Percentiles rank a stretch among this genome's conserved stretches.
Conservation (phyloP, 2,113 vertebrate genomes). For the Ellobius talpinus region DNA sequence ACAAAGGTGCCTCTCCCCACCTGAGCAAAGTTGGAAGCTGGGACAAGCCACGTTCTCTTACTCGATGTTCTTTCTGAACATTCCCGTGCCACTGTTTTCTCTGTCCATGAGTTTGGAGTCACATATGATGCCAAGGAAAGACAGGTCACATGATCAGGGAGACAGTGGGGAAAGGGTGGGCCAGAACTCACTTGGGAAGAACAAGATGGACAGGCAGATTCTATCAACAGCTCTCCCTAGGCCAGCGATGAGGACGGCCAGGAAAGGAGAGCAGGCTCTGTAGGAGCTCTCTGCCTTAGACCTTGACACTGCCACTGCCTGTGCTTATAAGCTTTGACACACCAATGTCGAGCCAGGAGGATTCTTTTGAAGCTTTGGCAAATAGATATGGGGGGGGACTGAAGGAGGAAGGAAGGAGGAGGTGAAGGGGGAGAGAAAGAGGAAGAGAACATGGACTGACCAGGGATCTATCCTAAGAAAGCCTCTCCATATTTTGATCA, state of each 20-base stretch:
- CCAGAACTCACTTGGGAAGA: neutral
- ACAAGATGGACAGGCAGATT: neutral
- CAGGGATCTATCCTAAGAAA: neutral
- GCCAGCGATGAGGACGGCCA: neutral
- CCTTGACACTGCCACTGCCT: neutral
- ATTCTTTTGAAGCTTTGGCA: neutral
- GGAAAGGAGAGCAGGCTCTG: neutral
- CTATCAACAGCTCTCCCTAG: neutral
- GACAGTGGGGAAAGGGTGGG: neutral
- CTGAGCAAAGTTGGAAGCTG: neutral
- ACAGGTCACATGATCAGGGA: neutral
- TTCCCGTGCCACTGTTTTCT: neutral
- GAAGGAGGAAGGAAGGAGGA: neutral
- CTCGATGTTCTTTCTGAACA: accelerated
- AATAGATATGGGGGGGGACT: neutral
- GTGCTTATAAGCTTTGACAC: neutral
- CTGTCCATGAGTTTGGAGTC: neutral
- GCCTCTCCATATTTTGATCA: neutral
- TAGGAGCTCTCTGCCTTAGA: neutral
- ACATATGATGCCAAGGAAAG: neutral
- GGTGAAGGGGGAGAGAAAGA: neutral
- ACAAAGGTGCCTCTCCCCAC: neutral
- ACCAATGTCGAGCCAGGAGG: neutral
- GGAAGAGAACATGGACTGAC: neutral
- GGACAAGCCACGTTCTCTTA: neutral